phyloP scores from a whole-genome alignment of 2,888 invertebrate genomes.

The Eilema sororculum region DNA sequence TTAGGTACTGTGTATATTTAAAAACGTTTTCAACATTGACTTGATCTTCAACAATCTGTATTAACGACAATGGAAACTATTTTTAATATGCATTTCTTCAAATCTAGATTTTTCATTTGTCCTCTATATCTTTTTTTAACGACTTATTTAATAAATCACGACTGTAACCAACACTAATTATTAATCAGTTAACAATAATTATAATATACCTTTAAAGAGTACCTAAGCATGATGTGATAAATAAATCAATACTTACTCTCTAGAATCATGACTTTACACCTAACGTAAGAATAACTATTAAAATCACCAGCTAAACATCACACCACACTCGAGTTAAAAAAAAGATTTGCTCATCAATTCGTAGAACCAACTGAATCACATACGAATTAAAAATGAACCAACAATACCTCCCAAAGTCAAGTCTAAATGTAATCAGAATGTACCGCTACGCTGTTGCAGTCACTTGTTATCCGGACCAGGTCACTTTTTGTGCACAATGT shows the following conservation, averaged over 20 bases:
- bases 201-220: no score
- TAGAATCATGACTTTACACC: background rate
- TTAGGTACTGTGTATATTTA: no score
- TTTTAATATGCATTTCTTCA: no score
- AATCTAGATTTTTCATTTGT: no score
- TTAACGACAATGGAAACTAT: no score
- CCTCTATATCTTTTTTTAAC: no score
- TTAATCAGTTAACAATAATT: no score
- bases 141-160: no score
- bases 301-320: background rate
- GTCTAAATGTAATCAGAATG: conserved; percentile 77
- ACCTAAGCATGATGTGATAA: no score
- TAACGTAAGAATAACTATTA: background rate
- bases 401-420: conserved; percentile 71
- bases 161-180: no score
- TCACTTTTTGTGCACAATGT: conserved; percentile 77
- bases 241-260: background rate
- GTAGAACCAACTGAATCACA: conserved; percentile 45
- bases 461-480: conserved; percentile 81
- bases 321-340: background rate
- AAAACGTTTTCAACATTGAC: no score
- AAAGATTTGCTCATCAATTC: conserved; percentile 25
- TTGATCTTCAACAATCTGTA: no score
- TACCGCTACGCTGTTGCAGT: conserved; percentile 83
- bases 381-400: conserved; percentile 65